Base-by-base conservation (phyloP, 2,113 vertebrate species). In the Syngnathus typhle region DNA sequence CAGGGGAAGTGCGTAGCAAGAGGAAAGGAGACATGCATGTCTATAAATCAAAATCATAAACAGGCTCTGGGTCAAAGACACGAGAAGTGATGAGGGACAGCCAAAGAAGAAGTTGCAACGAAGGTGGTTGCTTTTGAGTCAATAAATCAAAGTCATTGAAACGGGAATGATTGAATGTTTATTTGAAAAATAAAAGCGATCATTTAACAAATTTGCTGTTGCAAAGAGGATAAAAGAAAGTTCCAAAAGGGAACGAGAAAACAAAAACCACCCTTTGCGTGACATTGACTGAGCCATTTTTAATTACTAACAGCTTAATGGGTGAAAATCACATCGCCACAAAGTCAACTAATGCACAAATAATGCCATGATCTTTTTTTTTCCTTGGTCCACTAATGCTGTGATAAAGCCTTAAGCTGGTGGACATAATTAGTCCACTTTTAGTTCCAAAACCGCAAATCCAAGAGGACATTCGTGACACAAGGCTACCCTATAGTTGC, bases 101-200 rank as follows among this genome's bases (percentile, higher is more conserved):
- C 9, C 41, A 67, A 69, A 71, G 51, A 66, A 62, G 67, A 80
- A 60, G 66, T 63, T 60, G 71, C 84, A 86, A 78, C 27, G 3
- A 88, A 87, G 74, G 75, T 70, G 69, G 68, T 80, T 68, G 73
- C 74, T 74, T 55, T 66, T 68, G 76, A 85, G 77, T 70, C 84
- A 79, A 65, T 69, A 60, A 78, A 84, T 64, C 69, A 66, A 71
- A 65, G 51, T 11, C 12, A 55, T 55, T 55, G 21, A 55, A 55
- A 55, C 13, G n/a, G 44, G 75, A 73, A 73, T 52, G 67, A 61
- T 65, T 38, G 68, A 58, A 85, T 77, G 73, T 78, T 87, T 85
- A 82, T 82, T 77, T 76, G 56, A 77, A 56, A 68, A 16, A 32
- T 32, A 32, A 46, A 59, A 67, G 70, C 75, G 21, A 51, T 70